Evolutionary conservation across 2,113 vertebrate genomes (phyloP).

Genomic region (Argyrosomus japonicus): DNA sequence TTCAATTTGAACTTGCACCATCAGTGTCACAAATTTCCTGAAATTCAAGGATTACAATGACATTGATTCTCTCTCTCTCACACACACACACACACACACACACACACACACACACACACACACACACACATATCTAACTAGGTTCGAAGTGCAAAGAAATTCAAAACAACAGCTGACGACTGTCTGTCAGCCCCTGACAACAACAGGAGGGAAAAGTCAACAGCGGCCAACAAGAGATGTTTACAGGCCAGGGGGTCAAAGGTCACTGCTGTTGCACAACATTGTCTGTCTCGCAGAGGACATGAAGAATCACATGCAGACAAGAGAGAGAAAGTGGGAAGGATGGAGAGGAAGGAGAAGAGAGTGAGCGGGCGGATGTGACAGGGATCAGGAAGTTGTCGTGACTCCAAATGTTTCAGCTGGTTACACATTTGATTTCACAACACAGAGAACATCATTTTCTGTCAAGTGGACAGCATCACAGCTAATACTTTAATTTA

Average conservation of each 20-base stretch:
- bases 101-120: neutral
- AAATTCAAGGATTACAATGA: neutral
- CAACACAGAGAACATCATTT: neutral
- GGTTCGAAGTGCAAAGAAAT: conserved; percentile 29
- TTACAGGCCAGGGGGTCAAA: conserved; percentile 8
- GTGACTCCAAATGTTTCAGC: neutral
- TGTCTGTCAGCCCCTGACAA: neutral
- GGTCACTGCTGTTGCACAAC: conserved; percentile 37
- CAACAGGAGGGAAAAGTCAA: conserved; percentile 14
- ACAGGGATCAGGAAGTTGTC: neutral
- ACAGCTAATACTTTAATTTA: neutral
- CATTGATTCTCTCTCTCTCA: neutral
- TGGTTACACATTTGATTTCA: neutral
- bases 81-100: neutral
- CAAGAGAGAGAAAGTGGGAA: neutral
- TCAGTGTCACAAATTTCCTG: neutral
- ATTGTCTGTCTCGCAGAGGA: neutral
- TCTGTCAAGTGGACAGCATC: neutral
- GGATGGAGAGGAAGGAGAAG: neutral
- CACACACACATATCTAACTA: neutral
- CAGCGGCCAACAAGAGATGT: neutral
- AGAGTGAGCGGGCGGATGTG: no score
- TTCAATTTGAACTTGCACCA: neutral
- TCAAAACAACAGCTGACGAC: conserved; percentile 37
- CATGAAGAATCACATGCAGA: no score